Evolutionary conservation across 1,140 invertebrate genomes (phyloP), one percentile per base, ranked within the genome.

Genomic region (Leptinotarsa lineolata): DNA sequence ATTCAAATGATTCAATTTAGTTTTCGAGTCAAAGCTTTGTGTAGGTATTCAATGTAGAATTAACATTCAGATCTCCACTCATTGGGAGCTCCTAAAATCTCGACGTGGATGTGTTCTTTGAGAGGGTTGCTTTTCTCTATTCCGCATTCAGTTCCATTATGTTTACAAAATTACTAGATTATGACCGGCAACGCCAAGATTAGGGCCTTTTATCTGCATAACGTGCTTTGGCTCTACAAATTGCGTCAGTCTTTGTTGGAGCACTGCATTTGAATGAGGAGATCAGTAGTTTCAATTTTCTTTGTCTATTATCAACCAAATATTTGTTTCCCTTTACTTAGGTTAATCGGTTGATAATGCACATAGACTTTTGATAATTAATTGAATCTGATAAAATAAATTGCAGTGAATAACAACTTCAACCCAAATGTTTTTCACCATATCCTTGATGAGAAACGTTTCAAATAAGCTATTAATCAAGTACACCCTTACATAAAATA

Each of bases 91-190:
- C 4, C 48, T 54, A 54, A 54, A 54, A 54, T 54, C 48, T 39
- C 48, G 48, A 18, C 48, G 48, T 54, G n/a, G 48, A 54, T 18
- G 48, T 54, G 48, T 54, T 54, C 48, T 54, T 54, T 54, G 48
- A 54, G 16, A 15, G 15, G 48, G 16, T 54, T n/a, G 4, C 48
- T 64, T 64, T 15, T 16, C 61, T 30, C 4, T 64, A 64, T 30
- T 64, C 21, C 15, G 66, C 20, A 46, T 68, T 46, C 44, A 20
- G 30, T 20, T 20, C 45, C 22, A 68, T 68, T 68, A 44, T 68
- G 66, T 68, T 45, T 68, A 46, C 66, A 24, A 68, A 68, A 45
- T 48, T 68, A 68, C 66, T 68, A 68, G 66, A 68, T 68, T 68
- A 68, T 68, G 65, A 46, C 66, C 66, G 20, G 66, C 39, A 18